Conservation (phyloP, 1,140 invertebrate genomes). For the Pissodes strobi region DNA sequence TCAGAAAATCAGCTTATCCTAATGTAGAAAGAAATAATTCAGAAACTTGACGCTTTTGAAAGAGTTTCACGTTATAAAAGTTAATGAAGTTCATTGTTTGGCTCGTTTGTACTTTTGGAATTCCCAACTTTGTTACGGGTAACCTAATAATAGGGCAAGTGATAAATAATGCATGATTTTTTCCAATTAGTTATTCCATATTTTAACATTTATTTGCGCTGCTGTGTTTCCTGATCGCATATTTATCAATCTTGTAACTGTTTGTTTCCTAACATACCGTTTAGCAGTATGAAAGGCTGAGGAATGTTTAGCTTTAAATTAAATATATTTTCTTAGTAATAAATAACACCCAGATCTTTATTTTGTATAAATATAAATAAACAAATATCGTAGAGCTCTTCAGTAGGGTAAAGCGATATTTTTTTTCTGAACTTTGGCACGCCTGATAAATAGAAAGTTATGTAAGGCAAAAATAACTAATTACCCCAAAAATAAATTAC, state of each 20-base stretch:
- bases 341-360: no score
- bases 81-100: constrained; percentile 18
- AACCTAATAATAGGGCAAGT: constrained; percentile 11
- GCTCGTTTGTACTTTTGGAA: constrained; percentile 9
- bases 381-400: no score
- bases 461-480: background rate
- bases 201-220: constrained; percentile 26
- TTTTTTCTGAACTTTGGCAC: no score
- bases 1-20: background rate
- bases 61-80: constrained; percentile 7
- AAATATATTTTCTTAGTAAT: no score
- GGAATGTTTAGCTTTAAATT: no score
- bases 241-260: no score
- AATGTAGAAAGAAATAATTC: background rate
- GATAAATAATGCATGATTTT: constrained; percentile 22
- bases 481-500: background rate
- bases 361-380: no score
- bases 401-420: background rate
- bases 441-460: background rate
- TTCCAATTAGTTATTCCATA: constrained; percentile 24
- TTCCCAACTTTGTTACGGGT: background rate
- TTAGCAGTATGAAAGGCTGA: no score
- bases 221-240: constrained; percentile 1
- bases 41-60: no score
- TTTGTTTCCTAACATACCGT: no score